phyloP scores from a whole-genome alignment of 2,888 invertebrate genomes.

The Polydrusus tereticollis region DNA sequence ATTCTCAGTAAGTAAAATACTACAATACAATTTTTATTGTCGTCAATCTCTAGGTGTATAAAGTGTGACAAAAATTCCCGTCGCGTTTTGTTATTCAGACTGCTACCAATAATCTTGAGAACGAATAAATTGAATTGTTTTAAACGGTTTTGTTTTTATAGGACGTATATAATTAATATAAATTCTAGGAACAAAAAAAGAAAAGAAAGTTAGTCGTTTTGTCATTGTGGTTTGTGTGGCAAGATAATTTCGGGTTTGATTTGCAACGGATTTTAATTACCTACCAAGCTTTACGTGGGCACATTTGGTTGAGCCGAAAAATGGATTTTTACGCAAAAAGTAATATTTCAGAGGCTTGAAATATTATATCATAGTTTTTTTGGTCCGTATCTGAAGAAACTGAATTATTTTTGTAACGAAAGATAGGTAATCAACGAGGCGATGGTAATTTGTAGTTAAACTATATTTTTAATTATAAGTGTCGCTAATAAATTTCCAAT shows the following conservation, averaged over 20 bases:
- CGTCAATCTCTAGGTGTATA: conserved; percentile 15
- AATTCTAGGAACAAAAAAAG: conserved; percentile 18
- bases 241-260: conserved; percentile 13
- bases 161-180: conserved; percentile 18
- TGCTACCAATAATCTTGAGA: conserved; percentile 39
- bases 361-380: neutral
- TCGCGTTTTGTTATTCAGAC: conserved; percentile 19
- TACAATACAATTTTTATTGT: neutral
- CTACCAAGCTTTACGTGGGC: neutral
- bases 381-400: neutral
- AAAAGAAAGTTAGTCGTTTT: conserved; percentile 3
- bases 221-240: conserved; percentile 24
- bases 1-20: neutral
- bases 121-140: conserved; percentile 43
- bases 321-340: neutral
- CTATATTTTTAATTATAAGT: no score
- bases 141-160: conserved; percentile 36
- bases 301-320: neutral
- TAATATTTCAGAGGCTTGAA: neutral
- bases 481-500: no score
- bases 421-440: no score
- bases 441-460: no score
- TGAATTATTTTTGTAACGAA: no score
- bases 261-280: conserved; percentile 4
- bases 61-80: conserved; percentile 39